These are phyloP conservation scores for Hippotragus niger DNA, from an alignment of 2,113 vertebrate species.

Conservation along the genomic window DNA sequence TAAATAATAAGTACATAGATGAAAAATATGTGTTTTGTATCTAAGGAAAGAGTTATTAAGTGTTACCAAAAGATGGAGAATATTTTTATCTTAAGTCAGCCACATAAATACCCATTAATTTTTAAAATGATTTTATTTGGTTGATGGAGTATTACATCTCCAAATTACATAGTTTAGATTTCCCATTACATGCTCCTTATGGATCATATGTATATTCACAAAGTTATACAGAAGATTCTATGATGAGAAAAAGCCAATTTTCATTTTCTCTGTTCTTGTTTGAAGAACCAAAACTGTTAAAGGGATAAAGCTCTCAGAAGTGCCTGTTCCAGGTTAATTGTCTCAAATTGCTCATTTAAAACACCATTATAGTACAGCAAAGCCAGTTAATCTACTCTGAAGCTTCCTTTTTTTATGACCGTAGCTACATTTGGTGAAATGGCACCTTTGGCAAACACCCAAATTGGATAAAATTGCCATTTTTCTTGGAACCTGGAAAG, in stretches of 20 bases:
- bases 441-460: constrained; percentile 75
- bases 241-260: constrained; percentile 68
- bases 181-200: constrained; percentile 64
- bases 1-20: constrained; percentile 49
- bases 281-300: constrained; percentile 76
- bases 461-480: constrained; percentile 76
- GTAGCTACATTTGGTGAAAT: constrained; percentile 75
- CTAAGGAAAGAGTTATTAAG: constrained; percentile 8
- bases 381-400: constrained; percentile 74
- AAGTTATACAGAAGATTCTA: constrained; percentile 58
- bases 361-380: constrained; percentile 71
- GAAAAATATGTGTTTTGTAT: constrained; percentile 51
- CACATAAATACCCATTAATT: constrained; percentile 73
- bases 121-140: constrained; percentile 74
- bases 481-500: constrained; percentile 71
- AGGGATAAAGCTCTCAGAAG: constrained; percentile 74
- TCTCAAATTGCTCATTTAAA: constrained; percentile 77
- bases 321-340: constrained; percentile 78
- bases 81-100: constrained; percentile 70
- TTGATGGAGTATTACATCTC: constrained; percentile 69
- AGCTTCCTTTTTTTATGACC: constrained; percentile 68
- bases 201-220: constrained; percentile 63
- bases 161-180: constrained; percentile 72
- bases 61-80: constrained; percentile 49
- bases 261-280: constrained; percentile 75